Percentiles rank a stretch among this genome's conserved stretches.
Conservation (phyloP, 2,888 invertebrate genomes). For the Acanthosepion esculentum region DNA sequence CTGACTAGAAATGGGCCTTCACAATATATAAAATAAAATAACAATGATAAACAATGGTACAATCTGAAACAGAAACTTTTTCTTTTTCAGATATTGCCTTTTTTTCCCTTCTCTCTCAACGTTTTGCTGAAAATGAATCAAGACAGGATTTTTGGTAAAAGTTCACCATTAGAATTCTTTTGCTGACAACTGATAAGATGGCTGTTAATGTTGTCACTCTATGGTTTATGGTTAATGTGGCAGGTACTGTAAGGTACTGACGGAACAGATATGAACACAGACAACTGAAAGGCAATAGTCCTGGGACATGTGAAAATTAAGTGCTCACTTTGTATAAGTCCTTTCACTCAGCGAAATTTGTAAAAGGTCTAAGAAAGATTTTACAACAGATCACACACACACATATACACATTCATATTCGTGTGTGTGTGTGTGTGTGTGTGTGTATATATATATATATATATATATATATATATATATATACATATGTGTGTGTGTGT, state of each 20-base stretch:
- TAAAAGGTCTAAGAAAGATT: not conserved
- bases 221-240: not conserved
- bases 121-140: not conserved
- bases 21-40: no score
- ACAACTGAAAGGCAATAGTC: not conserved
- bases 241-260: not conserved
- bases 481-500: no score
- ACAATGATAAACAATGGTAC: no score
- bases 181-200: slow-evolving; percentile 9
- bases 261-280: not conserved
- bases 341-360: not conserved
- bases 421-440: not conserved
- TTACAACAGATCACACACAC: no score
- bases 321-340: not conserved
- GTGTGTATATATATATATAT: not conserved
- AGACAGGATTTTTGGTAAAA: not conserved
- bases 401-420: not conserved
- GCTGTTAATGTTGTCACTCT: not conserved
- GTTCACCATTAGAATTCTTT: not conserved
- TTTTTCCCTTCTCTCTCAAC: no score
- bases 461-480: not conserved
- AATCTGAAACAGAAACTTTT: no score
- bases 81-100: no score
- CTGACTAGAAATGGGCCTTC: no score
- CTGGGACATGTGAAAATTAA: not conserved